Conservation (phyloP, 2,797 vertebrate genomes). For the Intellagama lesueurii region DNA sequence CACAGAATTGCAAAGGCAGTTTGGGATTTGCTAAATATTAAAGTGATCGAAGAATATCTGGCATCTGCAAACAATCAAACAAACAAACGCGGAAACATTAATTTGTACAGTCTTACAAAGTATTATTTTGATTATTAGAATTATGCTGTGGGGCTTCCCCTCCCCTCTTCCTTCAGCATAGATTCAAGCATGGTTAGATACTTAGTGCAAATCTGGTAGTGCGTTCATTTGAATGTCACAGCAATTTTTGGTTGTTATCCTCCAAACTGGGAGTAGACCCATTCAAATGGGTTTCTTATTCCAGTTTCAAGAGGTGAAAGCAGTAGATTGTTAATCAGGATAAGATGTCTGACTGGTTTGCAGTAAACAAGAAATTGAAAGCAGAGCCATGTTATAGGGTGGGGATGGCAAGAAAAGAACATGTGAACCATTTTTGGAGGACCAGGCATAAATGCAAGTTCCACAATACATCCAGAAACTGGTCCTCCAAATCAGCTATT, state of each 20-base stretch:
- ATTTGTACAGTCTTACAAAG: not conserved
- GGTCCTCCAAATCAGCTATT: not conserved
- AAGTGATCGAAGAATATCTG: not conserved
- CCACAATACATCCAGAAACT: not conserved
- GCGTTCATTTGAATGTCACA: not conserved
- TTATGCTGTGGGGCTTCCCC: not conserved
- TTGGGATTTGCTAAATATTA: not conserved
- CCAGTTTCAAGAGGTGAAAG: not conserved
- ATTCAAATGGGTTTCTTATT: not conserved
- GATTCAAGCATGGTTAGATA: not conserved
- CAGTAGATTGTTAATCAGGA: not conserved
- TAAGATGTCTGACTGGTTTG: not conserved
- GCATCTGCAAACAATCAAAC: too few relatives aligned
- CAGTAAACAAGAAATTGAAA: not conserved
- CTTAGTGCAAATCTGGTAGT: not conserved
- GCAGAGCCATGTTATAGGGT: not conserved
- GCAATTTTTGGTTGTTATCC: not conserved
- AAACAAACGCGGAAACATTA: not conserved
- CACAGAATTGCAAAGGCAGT: not conserved
- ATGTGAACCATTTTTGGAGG: not conserved
- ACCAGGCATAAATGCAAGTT: not conserved
- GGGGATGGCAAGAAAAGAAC: not conserved
- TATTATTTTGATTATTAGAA: not conserved
- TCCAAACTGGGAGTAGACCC: not conserved
- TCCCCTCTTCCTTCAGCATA: not conserved